A percentile compares a stretch with the other conserved stretches of the same genome.
Evolutionary conservation across 64 coral and sea anemone species (phyloP).

Genomic region (Hydrozoanthus tunicans): DNA sequence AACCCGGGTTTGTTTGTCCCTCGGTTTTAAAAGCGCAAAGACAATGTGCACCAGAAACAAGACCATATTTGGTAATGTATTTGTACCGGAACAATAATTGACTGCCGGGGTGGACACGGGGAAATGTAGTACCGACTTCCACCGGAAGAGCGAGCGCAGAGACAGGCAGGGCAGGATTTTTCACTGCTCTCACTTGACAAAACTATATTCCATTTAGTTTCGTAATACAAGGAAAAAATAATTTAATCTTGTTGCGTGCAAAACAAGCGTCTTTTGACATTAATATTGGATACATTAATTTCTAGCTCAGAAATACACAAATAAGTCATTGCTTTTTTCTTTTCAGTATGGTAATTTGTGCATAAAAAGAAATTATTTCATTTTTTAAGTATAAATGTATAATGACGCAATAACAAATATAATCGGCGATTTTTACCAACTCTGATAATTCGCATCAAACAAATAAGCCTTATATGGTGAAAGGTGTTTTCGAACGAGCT

Average conservation of each 20-base stretch:
- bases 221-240: not conserved
- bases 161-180: not conserved
- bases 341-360: not conserved
- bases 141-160: conserved; percentile 29
- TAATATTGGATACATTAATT: not conserved
- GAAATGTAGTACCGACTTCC: not conserved
- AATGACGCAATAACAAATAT: conserved; percentile 7
- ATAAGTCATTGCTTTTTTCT: not conserved
- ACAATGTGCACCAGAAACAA: conserved; percentile 48
- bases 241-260: too few species aligned
- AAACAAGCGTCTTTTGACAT: too few species aligned
- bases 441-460: not conserved
- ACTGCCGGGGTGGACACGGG: conserved; percentile 49
- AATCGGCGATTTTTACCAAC: not conserved
- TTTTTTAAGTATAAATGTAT: not conserved
- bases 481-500: not conserved
- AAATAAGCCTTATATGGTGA: conserved; percentile 27
- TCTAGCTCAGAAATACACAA: not conserved
- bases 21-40: conserved; percentile 39
- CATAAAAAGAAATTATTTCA: not conserved
- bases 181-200: not conserved
- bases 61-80: conserved; percentile 57
- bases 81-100: conserved; percentile 39
- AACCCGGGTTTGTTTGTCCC: conserved; percentile 24
- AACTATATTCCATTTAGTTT: not conserved